phyloP scores from a whole-genome alignment of 1,140 invertebrate genomes.

The Bombus cullumanus region DNA sequence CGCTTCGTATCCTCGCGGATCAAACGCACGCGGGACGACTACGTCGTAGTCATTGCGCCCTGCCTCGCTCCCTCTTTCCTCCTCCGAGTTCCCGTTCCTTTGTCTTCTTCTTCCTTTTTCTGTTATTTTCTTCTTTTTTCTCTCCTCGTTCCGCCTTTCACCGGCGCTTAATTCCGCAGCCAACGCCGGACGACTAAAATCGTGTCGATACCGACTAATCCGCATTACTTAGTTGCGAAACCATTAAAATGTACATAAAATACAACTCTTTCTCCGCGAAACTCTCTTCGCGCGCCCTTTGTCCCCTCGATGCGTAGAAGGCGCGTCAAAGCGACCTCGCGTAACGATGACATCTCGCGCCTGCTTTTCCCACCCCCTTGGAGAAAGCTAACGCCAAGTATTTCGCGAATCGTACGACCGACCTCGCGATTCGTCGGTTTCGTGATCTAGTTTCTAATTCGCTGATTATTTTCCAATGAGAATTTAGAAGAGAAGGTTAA shows the following conservation, averaged over 20 bases:
- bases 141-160: constrained; percentile 32
- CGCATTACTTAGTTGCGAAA: too few species aligned
- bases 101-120: constrained; percentile 19
- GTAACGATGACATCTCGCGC: constrained; percentile 50
- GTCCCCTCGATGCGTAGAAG: constrained; percentile 44
- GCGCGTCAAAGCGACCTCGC: constrained; percentile 57
- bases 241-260: too few species aligned
- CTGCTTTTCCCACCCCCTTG: constrained; percentile 13
- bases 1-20: constrained; percentile 61
- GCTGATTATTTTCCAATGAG: neutral
- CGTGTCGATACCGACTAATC: too few species aligned
- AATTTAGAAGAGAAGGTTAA: neutral
- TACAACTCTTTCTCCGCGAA: constrained; percentile 27
- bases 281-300: constrained; percentile 28
- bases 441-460: neutral
- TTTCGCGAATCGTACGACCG: neutral
- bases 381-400: neutral
- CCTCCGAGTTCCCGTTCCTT: neutral
- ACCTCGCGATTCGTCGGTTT: neutral
- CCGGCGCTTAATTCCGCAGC: constrained; percentile 52
- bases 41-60: neutral
- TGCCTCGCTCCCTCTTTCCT: constrained; percentile 12
- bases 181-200: constrained; percentile 43
- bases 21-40: constrained; percentile 69
- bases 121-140: constrained; percentile 6